These are phyloP conservation scores for Zootermopsis nevadensis DNA, from an alignment of 2,888 invertebrate genomes.

Conservation along the genomic window DNA sequence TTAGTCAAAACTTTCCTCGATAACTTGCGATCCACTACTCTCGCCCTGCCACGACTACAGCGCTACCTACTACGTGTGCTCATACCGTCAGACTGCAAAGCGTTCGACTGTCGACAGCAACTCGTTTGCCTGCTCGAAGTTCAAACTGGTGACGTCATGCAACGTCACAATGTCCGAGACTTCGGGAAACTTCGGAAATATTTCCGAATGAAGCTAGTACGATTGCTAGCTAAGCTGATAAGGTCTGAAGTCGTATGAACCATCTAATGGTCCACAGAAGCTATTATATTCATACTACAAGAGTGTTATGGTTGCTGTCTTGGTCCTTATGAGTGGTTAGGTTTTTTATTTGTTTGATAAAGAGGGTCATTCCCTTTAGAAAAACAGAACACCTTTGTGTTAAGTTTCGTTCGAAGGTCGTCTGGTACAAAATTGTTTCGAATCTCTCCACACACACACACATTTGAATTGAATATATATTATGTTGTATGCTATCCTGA, in stretches of 20 bases:
- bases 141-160: conserved; percentile 19
- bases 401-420: conserved; percentile 13
- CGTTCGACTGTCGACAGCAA: background rate
- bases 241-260: conserved; percentile 3
- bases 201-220: background rate
- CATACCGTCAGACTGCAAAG: conserved; percentile 5
- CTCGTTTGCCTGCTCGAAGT: background rate
- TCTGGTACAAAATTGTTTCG: background rate
- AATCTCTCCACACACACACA: background rate
- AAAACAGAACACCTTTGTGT: conserved; percentile 31
- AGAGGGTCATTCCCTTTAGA: conserved; percentile 16
- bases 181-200: conserved; percentile 19
- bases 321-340: background rate
- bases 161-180: conserved; percentile 10
- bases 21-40: background rate
- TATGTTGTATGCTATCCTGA: background rate
- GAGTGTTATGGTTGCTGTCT: background rate
- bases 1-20: background rate
- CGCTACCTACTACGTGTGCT: background rate
- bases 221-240: background rate
- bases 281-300: background rate
- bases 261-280: conserved; percentile 22
- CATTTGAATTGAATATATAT: background rate
- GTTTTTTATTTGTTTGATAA: conserved; percentile 3
- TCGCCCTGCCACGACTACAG: background rate